Evolutionary conservation across 2,888 invertebrate genomes (phyloP).

Genomic region (Mactromeris polynyma): DNA sequence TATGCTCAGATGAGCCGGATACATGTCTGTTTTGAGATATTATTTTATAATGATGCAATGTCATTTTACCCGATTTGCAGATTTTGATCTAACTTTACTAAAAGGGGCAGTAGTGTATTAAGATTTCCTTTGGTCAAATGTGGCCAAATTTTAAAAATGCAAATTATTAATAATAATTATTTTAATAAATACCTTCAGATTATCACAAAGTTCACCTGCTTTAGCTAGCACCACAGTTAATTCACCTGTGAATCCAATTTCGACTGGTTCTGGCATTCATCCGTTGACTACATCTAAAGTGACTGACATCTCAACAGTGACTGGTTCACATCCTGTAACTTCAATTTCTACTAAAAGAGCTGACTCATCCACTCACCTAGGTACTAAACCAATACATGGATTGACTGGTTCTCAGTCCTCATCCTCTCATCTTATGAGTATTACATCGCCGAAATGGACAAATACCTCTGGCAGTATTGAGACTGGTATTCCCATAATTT

Average conservation of each 20-base stretch:
- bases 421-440: not conserved
- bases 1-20: too few species aligned
- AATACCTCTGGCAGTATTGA: not conserved
- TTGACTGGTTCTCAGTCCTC: not conserved
- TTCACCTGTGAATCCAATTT: slow-evolving; percentile 15
- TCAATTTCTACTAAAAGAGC: not conserved
- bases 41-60: too few species aligned
- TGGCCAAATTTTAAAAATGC: too few species aligned
- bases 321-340: not conserved
- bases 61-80: too few species aligned
- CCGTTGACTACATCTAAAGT: not conserved
- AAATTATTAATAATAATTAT: too few species aligned
- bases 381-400: not conserved
- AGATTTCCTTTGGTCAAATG: too few species aligned
- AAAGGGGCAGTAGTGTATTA: too few species aligned
- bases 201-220: not conserved
- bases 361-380: not conserved
- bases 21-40: too few species aligned
- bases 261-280: not conserved
- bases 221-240: not conserved
- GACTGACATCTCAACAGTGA: not conserved
- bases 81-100: too few species aligned
- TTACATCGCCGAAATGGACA: not conserved
- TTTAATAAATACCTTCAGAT: not conserved
- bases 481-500: not conserved